A percentile compares a stretch with the other conserved stretches of the same genome.
Evolutionary conservation across 2,888 invertebrate genomes (phyloP).

Genomic region (Apomyelois bistriatella): DNA sequence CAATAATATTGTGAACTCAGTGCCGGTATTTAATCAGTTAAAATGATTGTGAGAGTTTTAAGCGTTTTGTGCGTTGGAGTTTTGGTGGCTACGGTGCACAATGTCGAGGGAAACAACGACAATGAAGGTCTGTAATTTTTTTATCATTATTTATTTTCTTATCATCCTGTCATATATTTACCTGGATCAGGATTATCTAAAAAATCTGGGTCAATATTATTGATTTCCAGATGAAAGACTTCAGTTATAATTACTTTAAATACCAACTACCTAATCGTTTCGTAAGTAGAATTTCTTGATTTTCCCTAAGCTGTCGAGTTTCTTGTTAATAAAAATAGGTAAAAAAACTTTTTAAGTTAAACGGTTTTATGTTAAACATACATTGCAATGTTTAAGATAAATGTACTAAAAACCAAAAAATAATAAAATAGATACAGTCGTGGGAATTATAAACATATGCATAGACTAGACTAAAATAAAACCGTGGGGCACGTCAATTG

Average conservation of each 20-base stretch:
- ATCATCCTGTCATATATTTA: conserved; percentile 24
- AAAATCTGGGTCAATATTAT: not conserved
- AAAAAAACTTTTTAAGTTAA: no score
- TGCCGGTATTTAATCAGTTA: conserved; percentile 61
- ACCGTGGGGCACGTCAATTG: no score
- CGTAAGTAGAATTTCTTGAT: not conserved
- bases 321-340: no score
- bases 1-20: conserved; percentile 68
- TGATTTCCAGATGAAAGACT: conserved; percentile 3
- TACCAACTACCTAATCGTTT: not conserved
- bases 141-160: conserved; percentile 54
- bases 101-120: conserved; percentile 71
- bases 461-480: no score
- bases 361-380: no score
- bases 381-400: no score
- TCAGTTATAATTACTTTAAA: conserved; percentile 2
- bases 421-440: no score
- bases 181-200: conserved; percentile 6
- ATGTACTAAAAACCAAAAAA: no score
- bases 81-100: conserved; percentile 70
- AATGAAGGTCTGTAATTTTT: conserved; percentile 71
- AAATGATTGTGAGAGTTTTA: conserved; percentile 79
- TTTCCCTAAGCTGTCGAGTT: not conserved
- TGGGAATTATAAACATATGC: no score
- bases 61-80: conserved; percentile 73